Base-by-base conservation (phyloP, 1,140 invertebrate genomes). In the Drosophila lini region DNA sequence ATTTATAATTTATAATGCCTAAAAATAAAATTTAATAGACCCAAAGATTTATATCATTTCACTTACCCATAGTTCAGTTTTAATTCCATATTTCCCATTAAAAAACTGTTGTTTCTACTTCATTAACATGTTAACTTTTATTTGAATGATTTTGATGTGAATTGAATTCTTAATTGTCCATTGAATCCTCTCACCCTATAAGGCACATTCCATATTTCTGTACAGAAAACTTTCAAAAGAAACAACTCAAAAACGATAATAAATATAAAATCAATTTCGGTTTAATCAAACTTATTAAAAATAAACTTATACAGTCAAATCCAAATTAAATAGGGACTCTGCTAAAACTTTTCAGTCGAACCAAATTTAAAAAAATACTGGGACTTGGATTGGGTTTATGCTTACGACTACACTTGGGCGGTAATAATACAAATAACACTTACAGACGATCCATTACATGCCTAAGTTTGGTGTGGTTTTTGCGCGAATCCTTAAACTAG, bases 381-480 rank as follows among this genome's bases (percentile, higher is more conserved):
- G 74, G 62, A 76, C 34, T 67, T 13, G 53, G 61, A 50, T 76
- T 64, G 38, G 74, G 34, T 53, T 45, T 67, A 55, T 45, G 73
- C 71, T 76, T 76, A 76, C 19, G 31, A 19, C 42, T 76, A 76
- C 62, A 48, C 15, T 70, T 58, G 65, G 65, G 65, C 50, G 65
- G 67, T 50, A 76, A 67, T 53, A 53, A 76, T 76, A 76, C 74
- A 76, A 76, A 76, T 76, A 76, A 76, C 61, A 76, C 74, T 76
- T 76, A 76, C 61, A 76, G 55, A 47, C 55, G 62, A 76, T 36
- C 55, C n/a, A 76, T 36, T 75, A 76, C 73, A 76, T 42, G 13
- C 1, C 74, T 76, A 76, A 25, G 74, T 67, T 76, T 76, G 53
- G 70, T 63, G 70, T 55, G 70, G 25, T 48, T 36, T 53, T 40